These are phyloP conservation scores for Acanthurus leucopareius DNA, from an alignment of 2,797 vertebrate genomes.

Conservation along the genomic window DNA sequence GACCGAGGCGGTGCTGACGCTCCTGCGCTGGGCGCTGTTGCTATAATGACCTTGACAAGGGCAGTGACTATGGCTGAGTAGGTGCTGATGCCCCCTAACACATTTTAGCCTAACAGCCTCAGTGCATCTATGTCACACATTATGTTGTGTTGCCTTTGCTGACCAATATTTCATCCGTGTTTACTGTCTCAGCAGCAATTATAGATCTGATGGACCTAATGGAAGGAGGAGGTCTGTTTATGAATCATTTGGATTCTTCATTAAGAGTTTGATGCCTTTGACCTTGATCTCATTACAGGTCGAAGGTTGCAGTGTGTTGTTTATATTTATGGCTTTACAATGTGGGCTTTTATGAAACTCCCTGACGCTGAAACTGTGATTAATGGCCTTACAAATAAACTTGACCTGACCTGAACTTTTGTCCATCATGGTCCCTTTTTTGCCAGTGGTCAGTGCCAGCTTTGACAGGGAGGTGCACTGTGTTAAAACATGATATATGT, in stretches of 20 bases:
- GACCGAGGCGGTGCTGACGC: slow-evolving; percentile 51
- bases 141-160: slow-evolving; percentile 40
- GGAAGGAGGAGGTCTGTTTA: slow-evolving; percentile 22
- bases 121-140: slow-evolving; percentile 42
- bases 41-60: slow-evolving; percentile 72
- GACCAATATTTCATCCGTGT: slow-evolving; percentile 74
- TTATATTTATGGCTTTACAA: slow-evolving; percentile 56
- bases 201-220: slow-evolving; percentile 12
- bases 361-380: slow-evolving; percentile 62
- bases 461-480: slow-evolving; percentile 35
- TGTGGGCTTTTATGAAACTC: slow-evolving; percentile 39
- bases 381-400: slow-evolving; percentile 71
- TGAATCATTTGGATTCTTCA: neutral
- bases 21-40: slow-evolving; percentile 41
- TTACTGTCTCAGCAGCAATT: slow-evolving; percentile 41
- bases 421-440: slow-evolving; percentile 59
- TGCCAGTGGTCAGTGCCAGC: slow-evolving; percentile 44
- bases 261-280: slow-evolving; percentile 37
- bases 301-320: slow-evolving; percentile 45
- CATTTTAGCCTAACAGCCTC: slow-evolving; percentile 46
- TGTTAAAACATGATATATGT: slow-evolving; percentile 54
- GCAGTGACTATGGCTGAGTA: slow-evolving; percentile 61
- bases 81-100: slow-evolving; percentile 51
- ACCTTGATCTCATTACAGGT: slow-evolving; percentile 63
- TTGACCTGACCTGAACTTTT: slow-evolving; percentile 67